Conservation (phyloP, 1,140 invertebrate genomes). For the Drosophila aff. region DNA sequence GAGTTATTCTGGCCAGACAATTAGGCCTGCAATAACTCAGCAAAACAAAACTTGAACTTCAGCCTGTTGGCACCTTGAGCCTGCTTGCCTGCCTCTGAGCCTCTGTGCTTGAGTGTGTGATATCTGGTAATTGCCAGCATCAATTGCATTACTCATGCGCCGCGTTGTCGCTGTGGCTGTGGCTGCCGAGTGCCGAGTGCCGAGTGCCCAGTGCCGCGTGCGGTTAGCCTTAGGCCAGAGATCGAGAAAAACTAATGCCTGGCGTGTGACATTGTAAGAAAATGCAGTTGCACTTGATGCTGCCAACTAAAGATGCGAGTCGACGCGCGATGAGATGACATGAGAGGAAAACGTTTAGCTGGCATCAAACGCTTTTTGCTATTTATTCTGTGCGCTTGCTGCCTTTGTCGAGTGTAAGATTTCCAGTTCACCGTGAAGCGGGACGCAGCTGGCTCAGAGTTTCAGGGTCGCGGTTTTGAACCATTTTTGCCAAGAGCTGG, state of each 20-base stretch:
- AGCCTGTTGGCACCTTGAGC: slow-evolving; percentile 71
- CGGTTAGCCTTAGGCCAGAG: slow-evolving; percentile 62
- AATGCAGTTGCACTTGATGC: slow-evolving; percentile 81
- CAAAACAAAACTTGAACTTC: slow-evolving; percentile 73
- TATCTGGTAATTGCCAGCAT: slow-evolving; percentile 70
- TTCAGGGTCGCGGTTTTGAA: slow-evolving; percentile 60
- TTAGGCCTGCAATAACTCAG: slow-evolving; percentile 63
- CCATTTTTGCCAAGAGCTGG: slow-evolving; percentile 53
- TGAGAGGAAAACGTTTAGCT: slow-evolving; percentile 49
- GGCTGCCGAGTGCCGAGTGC: slow-evolving; percentile 12
- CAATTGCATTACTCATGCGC: slow-evolving; percentile 79
- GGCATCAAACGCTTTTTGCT: slow-evolving; percentile 29
- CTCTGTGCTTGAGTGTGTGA: slow-evolving; percentile 22
- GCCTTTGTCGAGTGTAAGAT: slow-evolving; percentile 46
- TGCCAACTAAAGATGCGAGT: slow-evolving; percentile 73
- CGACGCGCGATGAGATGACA: slow-evolving; percentile 44
- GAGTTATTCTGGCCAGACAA: slow-evolving; percentile 48
- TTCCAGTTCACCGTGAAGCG: slow-evolving; percentile 74
- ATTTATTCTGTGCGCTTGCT: slow-evolving; percentile 18
- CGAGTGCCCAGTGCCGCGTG: slow-evolving; percentile 14
- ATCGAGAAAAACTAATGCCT: slow-evolving; percentile 70
- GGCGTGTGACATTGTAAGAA: slow-evolving; percentile 75
- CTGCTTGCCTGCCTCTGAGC: slow-evolving; percentile 1
- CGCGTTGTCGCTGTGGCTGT: slow-evolving; percentile 37
- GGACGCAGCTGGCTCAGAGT: slow-evolving; percentile 49